A percentile compares a stretch with the other conserved stretches of the same genome.
Conservation (phyloP, 2,888 invertebrate genomes). For the Dione juno region DNA sequence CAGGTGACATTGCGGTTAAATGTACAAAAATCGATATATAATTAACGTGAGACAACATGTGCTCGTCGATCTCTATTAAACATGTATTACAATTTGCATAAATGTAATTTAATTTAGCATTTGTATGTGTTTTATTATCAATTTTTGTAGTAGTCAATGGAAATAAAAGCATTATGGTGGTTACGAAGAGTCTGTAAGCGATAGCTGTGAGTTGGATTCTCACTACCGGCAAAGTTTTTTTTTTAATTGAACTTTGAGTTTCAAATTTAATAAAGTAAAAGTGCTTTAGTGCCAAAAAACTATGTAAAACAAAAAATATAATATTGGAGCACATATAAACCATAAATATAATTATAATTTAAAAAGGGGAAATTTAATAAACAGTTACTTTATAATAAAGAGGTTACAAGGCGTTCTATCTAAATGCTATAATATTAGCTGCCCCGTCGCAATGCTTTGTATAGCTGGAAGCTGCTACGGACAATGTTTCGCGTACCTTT, state of each 20-base stretch:
- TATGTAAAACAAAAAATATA: too few species aligned
- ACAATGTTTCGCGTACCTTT: slow-evolving; percentile 16
- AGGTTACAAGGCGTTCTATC: background rate
- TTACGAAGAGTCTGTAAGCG: background rate
- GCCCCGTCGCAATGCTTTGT: slow-evolving; percentile 17
- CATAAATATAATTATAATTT: too few species aligned
- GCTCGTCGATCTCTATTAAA: slow-evolving; percentile 13
- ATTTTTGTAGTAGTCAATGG: background rate
- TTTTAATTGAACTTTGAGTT: too few species aligned
- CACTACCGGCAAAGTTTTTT: too few species aligned
- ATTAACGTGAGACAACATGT: background rate
- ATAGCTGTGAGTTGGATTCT: background rate
- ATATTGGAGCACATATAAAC: too few species aligned
- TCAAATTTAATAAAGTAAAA: background rate
- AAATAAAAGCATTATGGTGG: background rate
- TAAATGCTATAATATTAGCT: background rate
- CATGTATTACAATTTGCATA: slow-evolving; percentile 14
- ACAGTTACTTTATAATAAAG: slow-evolving; percentile 9
- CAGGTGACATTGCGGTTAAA: background rate
- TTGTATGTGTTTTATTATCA: background rate
- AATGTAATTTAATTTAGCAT: background rate
- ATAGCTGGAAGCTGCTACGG: slow-evolving; percentile 22
- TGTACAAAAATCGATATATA: slow-evolving; percentile 17
- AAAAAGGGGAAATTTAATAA: background rate
- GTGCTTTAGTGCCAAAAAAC: background rate